Conservation (phyloP, 2,888 invertebrate species). For the Tillus elongatus region DNA sequence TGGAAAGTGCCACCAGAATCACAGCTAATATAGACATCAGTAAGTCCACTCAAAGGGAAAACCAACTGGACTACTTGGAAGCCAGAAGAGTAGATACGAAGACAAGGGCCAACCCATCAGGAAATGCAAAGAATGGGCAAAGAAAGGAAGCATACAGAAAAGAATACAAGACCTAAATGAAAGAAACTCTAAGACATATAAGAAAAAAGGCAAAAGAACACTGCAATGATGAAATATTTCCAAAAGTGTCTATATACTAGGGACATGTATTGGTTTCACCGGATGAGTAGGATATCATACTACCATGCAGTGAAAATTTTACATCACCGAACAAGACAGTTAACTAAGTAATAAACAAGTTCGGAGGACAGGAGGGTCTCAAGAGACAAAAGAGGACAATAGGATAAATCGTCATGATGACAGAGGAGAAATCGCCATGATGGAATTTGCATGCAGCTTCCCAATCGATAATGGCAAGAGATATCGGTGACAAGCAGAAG, state of each 20-base stretch:
- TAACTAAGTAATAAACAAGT: conserved; percentile 10
- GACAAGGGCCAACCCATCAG: too few relatives aligned
- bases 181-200: conserved; percentile 12
- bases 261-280: conserved; percentile 13
- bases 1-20: too few relatives aligned
- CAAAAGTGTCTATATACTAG: conserved; percentile 1
- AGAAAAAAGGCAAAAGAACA: conserved; percentile 13
- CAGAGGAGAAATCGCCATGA: conserved; percentile 17
- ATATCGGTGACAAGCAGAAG: conserved; percentile 9
- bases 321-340: conserved; percentile 9
- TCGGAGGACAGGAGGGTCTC: conserved; percentile 12
- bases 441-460: conserved; percentile 16
- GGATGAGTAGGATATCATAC: conserved; percentile 10
- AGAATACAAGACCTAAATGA: conserved; percentile 9
- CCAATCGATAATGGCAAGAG: conserved; percentile 18
- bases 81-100: too few relatives aligned
- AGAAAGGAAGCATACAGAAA: conserved; percentile 1
- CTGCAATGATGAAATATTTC: conserved; percentile 14
- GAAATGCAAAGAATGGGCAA: conserved; percentile 11
- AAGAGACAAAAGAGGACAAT: conserved; percentile 12
- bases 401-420: too few relatives aligned
- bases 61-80: too few relatives aligned
- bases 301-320: conserved; percentile 14
- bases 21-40: too few relatives aligned
- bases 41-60: too few relatives aligned